A percentile compares a stretch with the other conserved stretches of the same genome.
These are phyloP conservation scores for Numenius arquata DNA, from an alignment of 2,113 vertebrate genomes.

Conservation along the genomic window DNA sequence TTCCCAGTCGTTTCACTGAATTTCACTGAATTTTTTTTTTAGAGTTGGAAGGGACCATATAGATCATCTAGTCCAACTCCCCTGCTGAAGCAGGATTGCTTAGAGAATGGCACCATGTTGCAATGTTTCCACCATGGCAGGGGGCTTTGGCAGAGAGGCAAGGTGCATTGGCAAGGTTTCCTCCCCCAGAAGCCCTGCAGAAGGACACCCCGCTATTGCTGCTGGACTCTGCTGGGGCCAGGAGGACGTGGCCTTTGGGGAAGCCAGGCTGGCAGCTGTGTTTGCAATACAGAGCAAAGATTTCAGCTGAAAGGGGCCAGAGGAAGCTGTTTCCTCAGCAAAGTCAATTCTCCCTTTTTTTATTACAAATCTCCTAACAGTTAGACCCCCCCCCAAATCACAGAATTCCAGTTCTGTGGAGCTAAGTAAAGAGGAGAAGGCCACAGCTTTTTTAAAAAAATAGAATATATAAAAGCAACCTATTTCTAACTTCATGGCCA, in stretches of 20 bases:
- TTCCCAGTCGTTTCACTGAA: fast-evolving
- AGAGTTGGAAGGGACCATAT: no score
- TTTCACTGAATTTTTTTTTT: no score
- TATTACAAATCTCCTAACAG: neutral
- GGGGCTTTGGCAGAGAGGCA: neutral
- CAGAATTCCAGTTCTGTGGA: neutral
- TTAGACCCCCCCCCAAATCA: neutral
- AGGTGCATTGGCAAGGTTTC: neutral
- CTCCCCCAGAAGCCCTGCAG: neutral
- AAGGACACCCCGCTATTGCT: neutral
- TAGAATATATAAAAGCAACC: neutral
- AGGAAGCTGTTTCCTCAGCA: neutral
- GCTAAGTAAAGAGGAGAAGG: neutral
- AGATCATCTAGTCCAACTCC: no score
- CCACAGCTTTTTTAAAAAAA: neutral
- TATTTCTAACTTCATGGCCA: neutral
- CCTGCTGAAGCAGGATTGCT: no score
- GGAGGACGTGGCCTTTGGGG: fast-evolving
- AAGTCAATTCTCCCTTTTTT: neutral
- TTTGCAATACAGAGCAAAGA: neutral
- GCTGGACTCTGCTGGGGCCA: neutral
- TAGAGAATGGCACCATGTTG: no score
- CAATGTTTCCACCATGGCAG: neutral
- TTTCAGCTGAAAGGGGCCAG: neutral
- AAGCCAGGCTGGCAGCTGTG: neutral